A percentile compares a stretch with the other conserved stretches of the same genome.
Conservation (phyloP, 2,888 invertebrate species). For the Cyclophora albipunctata region DNA sequence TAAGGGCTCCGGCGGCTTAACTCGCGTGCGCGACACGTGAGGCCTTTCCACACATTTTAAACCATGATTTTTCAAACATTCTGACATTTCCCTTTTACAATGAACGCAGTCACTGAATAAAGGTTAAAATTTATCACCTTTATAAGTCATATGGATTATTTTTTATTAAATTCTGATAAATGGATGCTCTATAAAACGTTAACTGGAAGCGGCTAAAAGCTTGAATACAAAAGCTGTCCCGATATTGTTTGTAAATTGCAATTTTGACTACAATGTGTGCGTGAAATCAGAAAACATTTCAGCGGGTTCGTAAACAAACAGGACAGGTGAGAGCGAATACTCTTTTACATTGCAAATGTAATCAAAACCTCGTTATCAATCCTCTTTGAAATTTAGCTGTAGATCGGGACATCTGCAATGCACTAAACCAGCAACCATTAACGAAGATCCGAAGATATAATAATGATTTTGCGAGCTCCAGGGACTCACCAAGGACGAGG, state of each 20-base stretch:
- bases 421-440: constrained; percentile 19
- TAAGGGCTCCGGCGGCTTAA: constrained; percentile 33
- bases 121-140: not conserved
- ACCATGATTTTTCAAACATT: constrained; percentile 21
- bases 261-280: too few relatives aligned
- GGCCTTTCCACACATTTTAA: constrained; percentile 27
- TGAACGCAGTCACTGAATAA: too few relatives aligned
- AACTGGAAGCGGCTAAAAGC: too few relatives aligned
- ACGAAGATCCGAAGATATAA: constrained; percentile 17
- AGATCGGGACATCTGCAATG: constrained; percentile 17
- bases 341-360: constrained; percentile 6
- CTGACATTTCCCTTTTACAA: too few relatives aligned
- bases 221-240: too few relatives aligned
- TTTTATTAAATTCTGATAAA: not conserved
- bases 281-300: too few relatives aligned
- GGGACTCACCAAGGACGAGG: constrained; percentile 7
- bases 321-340: too few relatives aligned
- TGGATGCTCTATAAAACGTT: too few relatives aligned
- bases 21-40: constrained; percentile 30
- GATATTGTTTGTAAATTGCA: too few relatives aligned
- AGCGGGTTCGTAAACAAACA: too few relatives aligned
- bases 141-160: not conserved
- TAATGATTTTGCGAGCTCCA: constrained; percentile 18
- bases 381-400: constrained; percentile 10
- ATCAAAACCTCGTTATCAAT: constrained; percentile 18